Conservation (phyloP, 1,140 invertebrate genomes). For the Cotesia typhae region DNA sequence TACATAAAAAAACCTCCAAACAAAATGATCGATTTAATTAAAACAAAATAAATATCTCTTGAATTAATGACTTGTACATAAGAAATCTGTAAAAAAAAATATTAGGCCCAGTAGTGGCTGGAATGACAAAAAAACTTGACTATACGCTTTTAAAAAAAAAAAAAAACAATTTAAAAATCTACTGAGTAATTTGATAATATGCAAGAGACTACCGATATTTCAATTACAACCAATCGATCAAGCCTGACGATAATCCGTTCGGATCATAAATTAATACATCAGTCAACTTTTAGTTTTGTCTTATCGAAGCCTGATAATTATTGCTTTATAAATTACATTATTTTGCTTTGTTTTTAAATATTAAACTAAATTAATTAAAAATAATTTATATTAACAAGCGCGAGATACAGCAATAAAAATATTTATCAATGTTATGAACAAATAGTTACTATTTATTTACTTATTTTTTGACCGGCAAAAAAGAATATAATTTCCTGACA, state of each 20-base stretch:
- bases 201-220: not conserved
- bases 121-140: not conserved
- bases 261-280: too few relatives aligned
- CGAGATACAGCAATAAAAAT: too few relatives aligned
- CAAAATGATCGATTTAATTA: too few relatives aligned
- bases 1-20: too few relatives aligned
- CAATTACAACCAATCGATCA: not conserved
- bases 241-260: too few relatives aligned
- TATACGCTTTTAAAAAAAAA: too few relatives aligned
- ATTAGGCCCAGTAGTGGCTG: not conserved
- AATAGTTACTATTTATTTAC: not conserved
- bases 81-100: not conserved
- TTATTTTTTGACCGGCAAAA: not conserved
- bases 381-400: too few relatives aligned
- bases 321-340: not conserved
- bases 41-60: not conserved
- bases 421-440: not conserved
- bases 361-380: too few relatives aligned
- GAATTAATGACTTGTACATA: not conserved
- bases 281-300: too few relatives aligned
- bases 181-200: too few relatives aligned
- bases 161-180: too few relatives aligned
- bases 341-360: not conserved
- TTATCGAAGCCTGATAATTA: too few relatives aligned
- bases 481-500: constrained; percentile 3